Percentiles rank a stretch among this genome's conserved stretches.
phyloP scores from a whole-genome alignment of 2,888 invertebrate species.

The Drosophila greeni region DNA sequence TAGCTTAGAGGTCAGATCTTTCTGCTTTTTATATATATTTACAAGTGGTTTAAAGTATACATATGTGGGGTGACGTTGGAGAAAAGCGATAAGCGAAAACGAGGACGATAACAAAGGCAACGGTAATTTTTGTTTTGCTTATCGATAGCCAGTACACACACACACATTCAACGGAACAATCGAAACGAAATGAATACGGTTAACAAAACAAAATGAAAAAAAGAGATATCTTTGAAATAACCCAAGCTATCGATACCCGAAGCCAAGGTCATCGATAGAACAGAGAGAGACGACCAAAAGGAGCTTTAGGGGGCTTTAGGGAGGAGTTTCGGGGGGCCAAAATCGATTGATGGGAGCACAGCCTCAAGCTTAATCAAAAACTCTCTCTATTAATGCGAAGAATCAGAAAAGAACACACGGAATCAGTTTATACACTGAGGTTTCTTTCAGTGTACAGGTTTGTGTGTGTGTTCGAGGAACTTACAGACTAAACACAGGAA shows the following conservation, averaged over 20 bases:
- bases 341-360: conserved; percentile 29
- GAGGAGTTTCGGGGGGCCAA: conserved; percentile 2
- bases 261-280: conserved; percentile 18
- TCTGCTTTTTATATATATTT: conserved; percentile 30
- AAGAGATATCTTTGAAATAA: conserved; percentile 13
- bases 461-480: conserved; percentile 11
- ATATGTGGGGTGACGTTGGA: conserved; percentile 18
- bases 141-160: conserved; percentile 42
- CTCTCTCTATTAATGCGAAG: conserved; percentile 15
- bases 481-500: conserved; percentile 26
- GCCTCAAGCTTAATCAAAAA: conserved; percentile 16
- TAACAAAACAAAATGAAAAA: background rate
- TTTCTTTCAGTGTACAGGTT: conserved; percentile 3
- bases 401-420: conserved; percentile 2
- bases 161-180: conserved; percentile 36
- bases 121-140: conserved; percentile 20
- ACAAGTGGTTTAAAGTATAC: conserved; percentile 19
- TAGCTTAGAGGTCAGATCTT: conserved; percentile 14
- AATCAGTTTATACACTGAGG: background rate
- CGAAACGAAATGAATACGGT: conserved; percentile 8
- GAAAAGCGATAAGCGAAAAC: conserved; percentile 31
- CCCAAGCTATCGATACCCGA: conserved; percentile 26
- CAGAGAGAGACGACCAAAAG: conserved; percentile 7
- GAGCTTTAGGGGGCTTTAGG: conserved; percentile 7
- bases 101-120: conserved; percentile 18